These are phyloP conservation scores for Carposina sasakii DNA, from an alignment of 1,140 invertebrate species.

Conservation along the genomic window DNA sequence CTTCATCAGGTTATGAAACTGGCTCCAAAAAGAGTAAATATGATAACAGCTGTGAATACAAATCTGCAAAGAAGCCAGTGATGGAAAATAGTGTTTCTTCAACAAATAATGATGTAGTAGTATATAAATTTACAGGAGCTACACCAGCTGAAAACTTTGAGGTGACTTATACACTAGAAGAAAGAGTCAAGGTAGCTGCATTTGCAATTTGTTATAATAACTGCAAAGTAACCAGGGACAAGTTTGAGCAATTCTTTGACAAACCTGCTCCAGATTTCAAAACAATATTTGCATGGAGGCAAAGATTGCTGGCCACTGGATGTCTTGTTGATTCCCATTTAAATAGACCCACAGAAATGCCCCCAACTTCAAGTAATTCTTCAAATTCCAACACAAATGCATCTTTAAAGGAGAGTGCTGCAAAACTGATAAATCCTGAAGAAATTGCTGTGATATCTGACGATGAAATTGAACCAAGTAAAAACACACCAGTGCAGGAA, in stretches of 20 bases:
- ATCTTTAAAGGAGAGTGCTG: conserved; percentile 25
- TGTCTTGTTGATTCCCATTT: conserved; percentile 63
- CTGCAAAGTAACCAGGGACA: conserved; percentile 56
- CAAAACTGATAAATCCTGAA: conserved; percentile 54
- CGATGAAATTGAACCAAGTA: conserved; percentile 42
- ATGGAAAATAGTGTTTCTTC: conserved; percentile 68
- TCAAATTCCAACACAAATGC: too few relatives aligned
- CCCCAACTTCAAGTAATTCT: too few relatives aligned
- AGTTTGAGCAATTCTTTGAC: conserved; percentile 60
- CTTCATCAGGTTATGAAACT: conserved; percentile 54
- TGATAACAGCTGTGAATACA: conserved; percentile 29
- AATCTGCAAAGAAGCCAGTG: conserved; percentile 40
- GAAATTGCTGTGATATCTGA: conserved; percentile 53
- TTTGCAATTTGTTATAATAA: conserved; percentile 66
- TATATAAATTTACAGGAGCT: conserved; percentile 54
- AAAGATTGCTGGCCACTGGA: conserved; percentile 57
- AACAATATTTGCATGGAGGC: conserved; percentile 66
- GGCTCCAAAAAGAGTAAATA: conserved; percentile 40
- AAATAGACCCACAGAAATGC: conserved; percentile 12
- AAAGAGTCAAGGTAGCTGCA: conserved; percentile 59
- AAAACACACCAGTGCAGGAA: too few relatives aligned
- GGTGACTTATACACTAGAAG: conserved; percentile 62
- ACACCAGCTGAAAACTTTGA: conserved; percentile 50
- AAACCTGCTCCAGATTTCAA: conserved; percentile 69
- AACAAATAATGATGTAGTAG: conserved; percentile 60